These are phyloP conservation scores for Dioctria rufipes DNA, from an alignment of 2,888 invertebrate genomes.

Conservation along the genomic window DNA sequence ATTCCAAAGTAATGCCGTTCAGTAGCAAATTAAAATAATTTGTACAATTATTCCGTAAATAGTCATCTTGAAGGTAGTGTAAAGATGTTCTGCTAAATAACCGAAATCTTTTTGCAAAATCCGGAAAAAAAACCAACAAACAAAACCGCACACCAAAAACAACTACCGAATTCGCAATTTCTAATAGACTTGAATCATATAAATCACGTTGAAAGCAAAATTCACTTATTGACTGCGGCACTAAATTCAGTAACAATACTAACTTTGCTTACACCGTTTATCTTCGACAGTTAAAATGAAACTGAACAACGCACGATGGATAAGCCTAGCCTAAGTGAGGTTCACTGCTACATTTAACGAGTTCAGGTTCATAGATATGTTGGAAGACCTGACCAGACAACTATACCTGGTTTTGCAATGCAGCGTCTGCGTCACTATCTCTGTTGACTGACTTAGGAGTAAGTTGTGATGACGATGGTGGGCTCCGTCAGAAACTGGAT, in stretches of 20 bases:
- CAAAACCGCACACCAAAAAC: not conserved
- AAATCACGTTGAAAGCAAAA: too few relatives aligned
- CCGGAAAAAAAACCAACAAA: not conserved
- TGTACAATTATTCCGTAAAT: constrained; percentile 69
- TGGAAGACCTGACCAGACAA: too few relatives aligned
- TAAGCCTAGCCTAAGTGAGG: too few relatives aligned
- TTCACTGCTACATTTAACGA: constrained; percentile 8
- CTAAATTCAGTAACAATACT: too few relatives aligned
- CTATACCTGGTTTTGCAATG: constrained; percentile 5
- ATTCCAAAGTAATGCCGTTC: constrained; percentile 15
- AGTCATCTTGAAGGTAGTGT: constrained; percentile 64
- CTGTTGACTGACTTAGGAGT: too few relatives aligned
- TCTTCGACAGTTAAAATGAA: constrained; percentile 18
- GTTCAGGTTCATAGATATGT: constrained; percentile 19
- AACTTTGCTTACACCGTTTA: not conserved
- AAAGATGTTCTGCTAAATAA: too few relatives aligned
- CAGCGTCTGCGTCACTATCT: not conserved
- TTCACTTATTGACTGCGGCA: too few relatives aligned
- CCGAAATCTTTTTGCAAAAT: not conserved
- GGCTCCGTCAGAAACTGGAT: too few relatives aligned
- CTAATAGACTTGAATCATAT: too few relatives aligned
- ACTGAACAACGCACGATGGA: not conserved
- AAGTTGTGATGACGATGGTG: too few relatives aligned
- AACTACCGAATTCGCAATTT: too few relatives aligned
- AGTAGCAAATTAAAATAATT: constrained; percentile 67